Evolutionary conservation across 2,888 invertebrate genomes (phyloP).

Genomic region (Danaus chrysippus): DNA sequence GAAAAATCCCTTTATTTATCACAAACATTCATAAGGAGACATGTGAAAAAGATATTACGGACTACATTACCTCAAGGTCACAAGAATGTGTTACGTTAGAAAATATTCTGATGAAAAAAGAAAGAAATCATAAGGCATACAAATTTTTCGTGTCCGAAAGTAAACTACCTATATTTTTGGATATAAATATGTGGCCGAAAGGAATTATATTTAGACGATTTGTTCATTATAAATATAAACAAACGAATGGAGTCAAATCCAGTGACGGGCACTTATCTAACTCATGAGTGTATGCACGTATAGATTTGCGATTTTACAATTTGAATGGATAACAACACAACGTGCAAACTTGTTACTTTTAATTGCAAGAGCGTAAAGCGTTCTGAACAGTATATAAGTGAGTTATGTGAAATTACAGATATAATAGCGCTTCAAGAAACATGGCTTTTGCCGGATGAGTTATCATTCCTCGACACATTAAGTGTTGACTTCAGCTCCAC

Average conservation of each 20-base stretch:
- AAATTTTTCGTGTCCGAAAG: constrained; percentile 33
- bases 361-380: no score
- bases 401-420: no score
- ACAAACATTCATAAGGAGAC: constrained; percentile 33
- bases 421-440: no score
- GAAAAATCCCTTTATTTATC: constrained; percentile 33
- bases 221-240: constrained; percentile 26
- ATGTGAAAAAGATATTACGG: constrained; percentile 27
- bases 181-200: constrained; percentile 33
- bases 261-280: no score
- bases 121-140: constrained; percentile 29
- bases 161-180: constrained; percentile 30
- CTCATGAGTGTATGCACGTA: background rate
- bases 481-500: background rate
- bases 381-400: no score
- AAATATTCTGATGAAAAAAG: constrained; percentile 18
- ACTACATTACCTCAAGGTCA: constrained; percentile 29
- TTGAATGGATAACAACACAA: no score
- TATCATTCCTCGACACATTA: background rate
- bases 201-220: constrained; percentile 35
- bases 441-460: no score
- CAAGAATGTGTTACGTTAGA: constrained; percentile 26
- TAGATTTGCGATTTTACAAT: background rate
- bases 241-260: background rate
- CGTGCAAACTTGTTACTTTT: no score